A percentile compares a stretch with the other conserved stretches of the same genome.
Evolutionary conservation across 2,888 invertebrate species (phyloP).

Genomic region (Agrochola macilenta): DNA sequence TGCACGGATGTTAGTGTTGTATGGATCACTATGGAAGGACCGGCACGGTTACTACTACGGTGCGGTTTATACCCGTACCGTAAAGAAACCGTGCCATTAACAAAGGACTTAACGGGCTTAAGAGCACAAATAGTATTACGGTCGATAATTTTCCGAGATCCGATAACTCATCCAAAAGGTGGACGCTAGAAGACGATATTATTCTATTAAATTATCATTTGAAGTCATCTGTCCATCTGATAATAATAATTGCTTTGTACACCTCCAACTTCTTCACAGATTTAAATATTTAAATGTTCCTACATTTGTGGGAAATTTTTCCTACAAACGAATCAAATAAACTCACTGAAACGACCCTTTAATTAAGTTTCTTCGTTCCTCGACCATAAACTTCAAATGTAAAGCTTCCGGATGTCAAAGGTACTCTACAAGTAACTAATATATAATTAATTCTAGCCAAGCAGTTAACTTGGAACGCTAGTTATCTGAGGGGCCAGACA

Average conservation of each 20-base stretch:
- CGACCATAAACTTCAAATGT: constrained; percentile 37
- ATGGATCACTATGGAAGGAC: no score
- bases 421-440: constrained; percentile 22
- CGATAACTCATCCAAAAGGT: not conserved
- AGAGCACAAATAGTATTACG: no score
- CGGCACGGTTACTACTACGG: no score
- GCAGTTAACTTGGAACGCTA: constrained; percentile 67
- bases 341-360: not conserved
- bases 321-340: not conserved
- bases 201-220: constrained; percentile 2
- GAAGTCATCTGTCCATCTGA: not conserved
- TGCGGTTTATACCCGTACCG: no score
- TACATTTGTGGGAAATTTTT: not conserved
- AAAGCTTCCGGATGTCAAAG: constrained; percentile 55
- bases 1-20: no score
- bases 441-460: constrained; percentile 72
- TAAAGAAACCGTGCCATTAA: no score
- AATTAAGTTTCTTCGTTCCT: not conserved
- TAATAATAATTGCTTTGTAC: constrained; percentile 1
- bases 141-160: constrained; percentile 12
- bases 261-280: not conserved
- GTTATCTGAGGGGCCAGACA: constrained; percentile 60
- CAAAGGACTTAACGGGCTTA: no score
- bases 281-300: not conserved
- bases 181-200: not conserved